phyloP scores from a whole-genome alignment of 2,113 vertebrate genomes.

The Eonycteris spelaea region DNA sequence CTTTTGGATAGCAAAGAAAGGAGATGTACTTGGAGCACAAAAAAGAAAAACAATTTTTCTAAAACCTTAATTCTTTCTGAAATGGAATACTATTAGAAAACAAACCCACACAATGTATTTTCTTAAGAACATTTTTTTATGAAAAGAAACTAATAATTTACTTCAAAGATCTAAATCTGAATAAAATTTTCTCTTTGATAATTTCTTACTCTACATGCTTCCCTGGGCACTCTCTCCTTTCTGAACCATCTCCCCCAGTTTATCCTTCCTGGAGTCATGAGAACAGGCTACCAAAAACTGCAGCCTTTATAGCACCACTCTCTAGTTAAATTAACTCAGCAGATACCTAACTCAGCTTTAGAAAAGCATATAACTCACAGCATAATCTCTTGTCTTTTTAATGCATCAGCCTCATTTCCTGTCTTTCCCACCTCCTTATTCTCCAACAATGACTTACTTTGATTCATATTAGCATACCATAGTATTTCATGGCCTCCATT shows the following conservation, averaged over 20 bases:
- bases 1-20: not conserved
- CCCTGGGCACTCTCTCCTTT: not conserved
- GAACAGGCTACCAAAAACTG: not conserved
- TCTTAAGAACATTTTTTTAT: slow-evolving; percentile 27
- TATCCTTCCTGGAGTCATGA: not conserved
- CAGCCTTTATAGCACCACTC: not conserved
- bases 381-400: not conserved
- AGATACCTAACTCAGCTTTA: not conserved
- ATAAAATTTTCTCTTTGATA: not conserved
- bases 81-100: not conserved
- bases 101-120: not conserved
- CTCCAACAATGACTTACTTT: not conserved
- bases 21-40: not conserved
- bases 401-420: not conserved
- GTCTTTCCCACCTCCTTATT: not conserved
- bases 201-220: not conserved
- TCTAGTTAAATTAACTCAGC: not conserved
- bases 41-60: slow-evolving; percentile 17
- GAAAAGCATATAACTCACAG: not conserved
- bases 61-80: not conserved
- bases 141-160: not conserved
- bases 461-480: not conserved
- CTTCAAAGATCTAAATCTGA: not conserved
- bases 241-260: not conserved
- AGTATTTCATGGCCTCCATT: not conserved